Conservation (phyloP, 1,140 invertebrate genomes). For the Trachymyrmex septentrionalis region DNA sequence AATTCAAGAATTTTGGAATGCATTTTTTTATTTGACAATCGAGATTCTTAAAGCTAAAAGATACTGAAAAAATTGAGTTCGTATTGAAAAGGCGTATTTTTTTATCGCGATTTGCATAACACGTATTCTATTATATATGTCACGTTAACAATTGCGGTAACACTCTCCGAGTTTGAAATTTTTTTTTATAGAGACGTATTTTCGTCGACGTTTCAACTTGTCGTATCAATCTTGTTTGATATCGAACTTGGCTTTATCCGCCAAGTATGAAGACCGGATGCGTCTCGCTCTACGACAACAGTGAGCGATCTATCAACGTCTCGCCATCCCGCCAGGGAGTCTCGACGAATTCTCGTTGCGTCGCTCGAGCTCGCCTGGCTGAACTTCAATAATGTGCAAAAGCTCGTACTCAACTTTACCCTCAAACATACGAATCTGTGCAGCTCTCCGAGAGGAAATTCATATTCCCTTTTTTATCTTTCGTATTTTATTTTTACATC, state of each 20-base stretch:
- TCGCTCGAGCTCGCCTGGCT: background rate
- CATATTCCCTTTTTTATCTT: background rate
- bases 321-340: slow-evolving; percentile 29
- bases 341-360: slow-evolving; percentile 26
- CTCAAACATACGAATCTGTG: slow-evolving; percentile 2
- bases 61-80: background rate
- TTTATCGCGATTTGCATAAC: background rate
- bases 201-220: background rate
- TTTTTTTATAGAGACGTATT: background rate
- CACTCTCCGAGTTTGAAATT: background rate
- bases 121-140: too few species aligned
- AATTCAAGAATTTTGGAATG: background rate
- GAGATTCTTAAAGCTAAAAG: slow-evolving; percentile 1
- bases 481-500: slow-evolving; percentile 15
- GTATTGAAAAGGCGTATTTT: background rate
- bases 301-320: slow-evolving; percentile 50
- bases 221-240: slow-evolving; percentile 3
- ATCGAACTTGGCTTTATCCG: slow-evolving; percentile 36
- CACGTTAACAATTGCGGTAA: background rate
- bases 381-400: slow-evolving; percentile 22
- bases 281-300: slow-evolving; percentile 24
- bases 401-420: background rate
- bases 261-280: slow-evolving; percentile 8
- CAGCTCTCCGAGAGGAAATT: background rate
- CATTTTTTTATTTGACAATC: background rate